Base-by-base conservation (phyloP, 2,113 vertebrate species). In the Nansenia antarctica region DNA sequence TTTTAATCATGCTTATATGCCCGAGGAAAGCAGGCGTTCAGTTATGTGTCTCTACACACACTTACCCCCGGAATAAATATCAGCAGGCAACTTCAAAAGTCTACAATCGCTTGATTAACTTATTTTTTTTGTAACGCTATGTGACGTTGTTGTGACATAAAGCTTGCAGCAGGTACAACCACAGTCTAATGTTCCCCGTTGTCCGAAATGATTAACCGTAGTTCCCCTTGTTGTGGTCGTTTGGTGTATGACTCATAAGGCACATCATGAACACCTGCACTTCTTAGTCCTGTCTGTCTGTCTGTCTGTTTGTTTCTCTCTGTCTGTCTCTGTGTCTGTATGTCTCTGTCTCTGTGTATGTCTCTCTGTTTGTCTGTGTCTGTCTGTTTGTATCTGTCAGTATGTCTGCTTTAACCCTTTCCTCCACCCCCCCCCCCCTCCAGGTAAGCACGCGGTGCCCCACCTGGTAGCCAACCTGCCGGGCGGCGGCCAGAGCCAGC, bases 391-490 rank as follows among this genome's bases (percentile, higher is more conserved):
- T 47, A 9, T 47, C 34, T 37, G 1, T 37, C 37, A 1, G 11
- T 0, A 9, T 42, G 11, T 42, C 39, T 42, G 12, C 39, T 42
- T 15, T 18, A 42, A 5, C 39, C 18, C 39, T 42, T 18, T 11
- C 9, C 15, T 49, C 18, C 15, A 18, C 69, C 32, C 63, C 11
- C 29, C 20, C 31, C n/a, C n/a, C n/a, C n/a, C n/a, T 22, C 9
- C 68, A 90, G 88, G 88, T 55, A 81, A 82, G 74, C 89, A 90
- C n/a, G 95, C 96, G 1, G 92, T 99, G 70, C 95, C 94, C 68
- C 93, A 94, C 82, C 89, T 99, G 37, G 96, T 98, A 78, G 94
- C 92, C 62, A 94, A 97, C 77, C 85, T 99, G 66, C 96, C 97
- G 0, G 94, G 94, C n/a, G 45, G 45, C 9, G 94, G 95, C 45